phyloP scores from a whole-genome alignment of 2,888 invertebrate genomes.

The Eupithecia dodoneata region DNA sequence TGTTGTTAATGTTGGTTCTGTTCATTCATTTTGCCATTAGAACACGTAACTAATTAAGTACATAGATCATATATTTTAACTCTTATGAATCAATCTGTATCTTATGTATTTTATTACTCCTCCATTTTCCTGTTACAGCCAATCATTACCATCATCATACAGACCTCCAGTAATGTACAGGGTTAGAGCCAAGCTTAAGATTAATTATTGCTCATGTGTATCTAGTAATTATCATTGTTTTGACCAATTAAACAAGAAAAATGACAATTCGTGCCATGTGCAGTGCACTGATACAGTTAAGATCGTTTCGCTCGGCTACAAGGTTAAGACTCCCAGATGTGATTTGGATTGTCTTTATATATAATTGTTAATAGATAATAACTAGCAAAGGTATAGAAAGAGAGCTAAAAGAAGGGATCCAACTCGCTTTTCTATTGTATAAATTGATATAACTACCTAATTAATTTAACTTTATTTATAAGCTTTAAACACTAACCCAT shows the following conservation, averaged over 20 bases:
- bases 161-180: too few species aligned
- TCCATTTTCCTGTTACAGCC: too few species aligned
- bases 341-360: conserved; percentile 42
- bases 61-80: too few species aligned
- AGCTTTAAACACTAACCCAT: too few species aligned
- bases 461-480: too few species aligned
- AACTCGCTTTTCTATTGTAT: not conserved
- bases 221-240: not conserved
- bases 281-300: conserved; percentile 40
- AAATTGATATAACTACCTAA: not conserved
- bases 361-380: conserved; percentile 16
- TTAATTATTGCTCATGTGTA: not conserved
- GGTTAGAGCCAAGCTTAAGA: not conserved
- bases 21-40: too few species aligned
- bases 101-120: too few species aligned
- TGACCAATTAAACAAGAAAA: not conserved
- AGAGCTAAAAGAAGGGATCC: too few species aligned
- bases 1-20: too few species aligned
- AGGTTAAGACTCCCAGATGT: conserved; percentile 57
- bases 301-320: conserved; percentile 58
- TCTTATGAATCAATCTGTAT: too few species aligned
- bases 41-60: too few species aligned
- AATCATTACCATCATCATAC: too few species aligned
- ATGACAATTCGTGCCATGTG: conserved; percentile 1
- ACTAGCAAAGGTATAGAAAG: not conserved